Base-by-base conservation (phyloP, 1,140 invertebrate genomes). In the Cotesia glomerata region DNA sequence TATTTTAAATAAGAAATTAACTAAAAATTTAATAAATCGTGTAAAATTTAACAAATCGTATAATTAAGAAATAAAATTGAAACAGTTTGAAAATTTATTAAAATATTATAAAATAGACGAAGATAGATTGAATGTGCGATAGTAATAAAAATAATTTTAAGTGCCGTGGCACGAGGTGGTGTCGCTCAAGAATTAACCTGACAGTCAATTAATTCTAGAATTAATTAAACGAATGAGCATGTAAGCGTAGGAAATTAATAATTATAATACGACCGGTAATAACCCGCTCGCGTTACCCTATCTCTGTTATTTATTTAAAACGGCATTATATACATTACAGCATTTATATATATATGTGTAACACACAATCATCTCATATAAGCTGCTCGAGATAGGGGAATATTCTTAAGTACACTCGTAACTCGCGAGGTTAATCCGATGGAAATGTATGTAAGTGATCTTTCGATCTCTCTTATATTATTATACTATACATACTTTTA, bases 221-320 rank as follows among this genome's bases (percentile, higher is more conserved):
- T 75, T 72, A 75, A 72, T 75, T 69, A 75, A 75, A 75, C 58
- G 70, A 72, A 75, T 70, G 54, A 36, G 64, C 63, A 72, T 69
- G 74, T 69, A 75, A 75, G 66, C 70, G 36, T 66, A 66, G 71
- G 71, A 70, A 75, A 75, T 75, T 75, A 72, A 75, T 75, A 75
- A 75, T 72, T 72, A 75, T 75, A 72, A 69, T 69, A 65, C 66
- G 36, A 73, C 65, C 70, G 66, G 66, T 72, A 75, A 75, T 75
- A 69, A 69, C 49, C 58, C 64, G 34, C 64, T 61, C 26, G 54
- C 5, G 45, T 39, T 67, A 61, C 63, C 16, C 16, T 62, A 56
- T 63, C 34, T 16, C 51, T 61, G 51, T 65, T 58, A 52, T 16
- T n/a, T n/a, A 67, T 67, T 32, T 11, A 49, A n/a, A 7, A 56